phyloP scores from a whole-genome alignment of 2,797 vertebrate genomes.

The Mormyrops attenuatus region DNA sequence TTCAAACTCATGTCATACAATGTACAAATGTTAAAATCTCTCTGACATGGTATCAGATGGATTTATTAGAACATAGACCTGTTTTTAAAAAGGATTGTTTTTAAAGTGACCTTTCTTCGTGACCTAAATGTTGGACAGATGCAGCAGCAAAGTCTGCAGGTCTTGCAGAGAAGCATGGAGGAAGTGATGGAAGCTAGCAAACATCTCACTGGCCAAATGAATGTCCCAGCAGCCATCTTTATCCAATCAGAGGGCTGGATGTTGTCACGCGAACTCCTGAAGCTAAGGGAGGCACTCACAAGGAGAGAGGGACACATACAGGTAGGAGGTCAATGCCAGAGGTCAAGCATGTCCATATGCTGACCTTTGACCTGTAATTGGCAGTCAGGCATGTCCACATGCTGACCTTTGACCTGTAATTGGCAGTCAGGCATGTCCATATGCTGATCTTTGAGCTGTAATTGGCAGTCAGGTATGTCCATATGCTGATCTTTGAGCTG shows the following conservation, averaged over 20 bases:
- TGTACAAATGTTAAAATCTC: not conserved
- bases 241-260: constrained; percentile 57
- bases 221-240: constrained; percentile 40
- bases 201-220: constrained; percentile 42
- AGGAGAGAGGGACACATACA: constrained; percentile 45
- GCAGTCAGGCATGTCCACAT: not conserved
- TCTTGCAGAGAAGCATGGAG: constrained; percentile 47
- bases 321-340: constrained; percentile 33
- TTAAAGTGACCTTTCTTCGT: not conserved
- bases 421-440: not conserved
- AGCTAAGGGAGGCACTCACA: constrained; percentile 38
- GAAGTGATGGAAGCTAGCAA: constrained; percentile 49
- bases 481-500: not conserved
- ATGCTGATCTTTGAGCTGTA: not conserved
- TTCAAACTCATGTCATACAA: not conserved
- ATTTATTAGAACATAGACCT: not conserved
- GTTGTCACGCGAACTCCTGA: constrained; percentile 48
- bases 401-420: not conserved
- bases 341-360: not conserved
- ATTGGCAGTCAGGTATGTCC: not conserved
- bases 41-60: not conserved
- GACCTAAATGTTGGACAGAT: constrained; percentile 35
- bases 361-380: not conserved
- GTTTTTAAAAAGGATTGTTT: not conserved
- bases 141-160: constrained; percentile 33